Evolutionary conservation across 2,113 vertebrate species (phyloP), one percentile per base, ranked within the genome.

Genomic region (Cyrtonyx montezumae): DNA sequence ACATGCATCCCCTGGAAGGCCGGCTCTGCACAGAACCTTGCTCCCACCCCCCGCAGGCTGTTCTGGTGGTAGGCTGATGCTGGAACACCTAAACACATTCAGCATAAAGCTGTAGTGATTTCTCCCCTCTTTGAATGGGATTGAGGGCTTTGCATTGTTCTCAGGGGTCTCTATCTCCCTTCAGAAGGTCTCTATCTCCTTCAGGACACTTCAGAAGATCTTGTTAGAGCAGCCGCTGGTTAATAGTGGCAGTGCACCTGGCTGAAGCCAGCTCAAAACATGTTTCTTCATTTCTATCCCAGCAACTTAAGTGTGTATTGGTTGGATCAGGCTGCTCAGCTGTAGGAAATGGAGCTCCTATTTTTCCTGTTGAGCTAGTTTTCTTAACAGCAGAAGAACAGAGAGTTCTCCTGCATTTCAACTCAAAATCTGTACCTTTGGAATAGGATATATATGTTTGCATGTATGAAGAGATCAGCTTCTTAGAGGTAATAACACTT

Each of bases 271-370:
- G 36, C 32, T 87, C 11, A 79, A 95, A 94, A 90, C 82, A 34
- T 22, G 16, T 95, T 95, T 93, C 94, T 87, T 69, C 71, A 16
- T 93, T 95, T 94, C 79, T 94, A 13, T 5, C 77, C 26, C 28
- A 9, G 19, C 94, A 89, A 77, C 42, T 83, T 61, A 25, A 67
- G 82, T 56, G 68, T 65, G 43, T 74, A 25, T 65, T 67, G 51
- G 30, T 51, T 69, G 71, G 34, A 70, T 70, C 42, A 71, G 61
- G 34, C 21, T 13, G 36, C 20, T 87, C 36, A 69, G 22, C 26
- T 87, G 18, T 8, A 86, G 56, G 62, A 93, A 91, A 58, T n/a
- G 71, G 65, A 79, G 20, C 42, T 94, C 42, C 22, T 67, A 1
- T 46, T 84, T 82, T 70, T 67, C 22, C 25, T 45, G 10, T 67